phyloP scores from a whole-genome alignment of 2,113 vertebrate species.

The Bettongia penicillata region DNA sequence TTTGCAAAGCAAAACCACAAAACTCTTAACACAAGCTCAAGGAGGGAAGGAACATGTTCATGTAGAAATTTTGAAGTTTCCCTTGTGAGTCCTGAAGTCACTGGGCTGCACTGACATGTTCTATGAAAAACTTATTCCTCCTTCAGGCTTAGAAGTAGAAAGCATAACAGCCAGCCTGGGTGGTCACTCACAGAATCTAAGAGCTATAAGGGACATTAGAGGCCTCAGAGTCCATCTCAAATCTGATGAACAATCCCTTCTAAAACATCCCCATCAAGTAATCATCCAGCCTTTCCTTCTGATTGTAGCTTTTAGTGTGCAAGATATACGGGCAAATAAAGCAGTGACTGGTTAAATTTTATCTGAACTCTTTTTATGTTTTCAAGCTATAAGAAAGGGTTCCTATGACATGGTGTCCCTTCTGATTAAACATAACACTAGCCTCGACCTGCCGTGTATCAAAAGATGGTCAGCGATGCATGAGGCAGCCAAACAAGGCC shows the following conservation, averaged over 20 bases:
- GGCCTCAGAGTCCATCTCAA: background rate
- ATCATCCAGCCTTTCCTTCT: background rate
- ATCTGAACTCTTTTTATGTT: slow-evolving; percentile 34
- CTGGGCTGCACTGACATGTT: background rate
- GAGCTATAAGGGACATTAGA: background rate
- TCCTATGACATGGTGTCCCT: slow-evolving; percentile 85
- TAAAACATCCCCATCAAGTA: background rate
- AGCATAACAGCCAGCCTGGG: background rate
- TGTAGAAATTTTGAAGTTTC: background rate
- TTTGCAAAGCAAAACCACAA: background rate
- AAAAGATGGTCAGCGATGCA: slow-evolving; percentile 89
- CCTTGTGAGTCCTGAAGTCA: background rate
- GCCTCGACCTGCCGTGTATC: slow-evolving; percentile 87
- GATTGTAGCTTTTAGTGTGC: background rate
- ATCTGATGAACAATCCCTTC: background rate
- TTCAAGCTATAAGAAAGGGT: slow-evolving; percentile 86
- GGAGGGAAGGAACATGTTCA: background rate
- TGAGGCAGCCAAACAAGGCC: slow-evolving; percentile 91
- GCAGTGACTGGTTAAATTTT: background rate
- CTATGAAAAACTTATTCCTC: background rate
- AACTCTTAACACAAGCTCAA: background rate
- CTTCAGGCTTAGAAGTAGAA: slow-evolving; percentile 25
- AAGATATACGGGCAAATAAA: background rate
- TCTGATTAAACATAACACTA: slow-evolving; percentile 87
- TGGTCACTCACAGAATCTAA: background rate